These are phyloP conservation scores for Dipodomys spectabilis DNA, from an alignment of 2,113 vertebrate species.

Conservation along the genomic window DNA sequence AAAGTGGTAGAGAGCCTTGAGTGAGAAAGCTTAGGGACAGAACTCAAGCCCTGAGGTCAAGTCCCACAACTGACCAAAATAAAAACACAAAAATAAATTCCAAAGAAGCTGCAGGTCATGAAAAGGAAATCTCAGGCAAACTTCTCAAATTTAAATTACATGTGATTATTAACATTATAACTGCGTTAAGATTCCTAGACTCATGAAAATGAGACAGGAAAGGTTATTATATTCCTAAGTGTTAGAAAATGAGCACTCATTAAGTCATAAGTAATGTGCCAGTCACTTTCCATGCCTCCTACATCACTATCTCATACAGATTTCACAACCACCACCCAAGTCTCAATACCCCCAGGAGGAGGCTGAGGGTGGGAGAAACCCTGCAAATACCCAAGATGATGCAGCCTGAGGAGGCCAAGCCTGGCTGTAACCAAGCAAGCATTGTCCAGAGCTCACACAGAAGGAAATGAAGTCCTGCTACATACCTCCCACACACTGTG, in stretches of 20 bases:
- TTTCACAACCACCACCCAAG: background rate
- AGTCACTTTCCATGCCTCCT: background rate
- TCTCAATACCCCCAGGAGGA: background rate
- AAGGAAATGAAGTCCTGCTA: background rate
- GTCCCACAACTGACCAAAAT: too few relatives aligned
- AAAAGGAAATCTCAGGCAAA: background rate
- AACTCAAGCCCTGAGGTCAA: too few relatives aligned
- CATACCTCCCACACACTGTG: background rate
- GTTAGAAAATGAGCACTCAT: background rate
- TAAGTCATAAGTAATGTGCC: background rate
- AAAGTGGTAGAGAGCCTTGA: too few relatives aligned
- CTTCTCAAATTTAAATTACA: background rate
- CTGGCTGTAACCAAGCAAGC: background rate
- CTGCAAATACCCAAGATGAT: background rate
- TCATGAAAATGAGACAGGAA: background rate
- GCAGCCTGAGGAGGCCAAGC: background rate
- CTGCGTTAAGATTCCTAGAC: background rate
- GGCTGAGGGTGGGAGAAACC: background rate
- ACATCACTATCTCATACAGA: background rate
- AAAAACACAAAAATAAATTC: too few relatives aligned
- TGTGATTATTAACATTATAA: background rate
- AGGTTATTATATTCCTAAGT: background rate
- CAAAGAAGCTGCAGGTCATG: background rate
- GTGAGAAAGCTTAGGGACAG: too few relatives aligned
- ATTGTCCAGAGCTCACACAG: background rate